These are phyloP conservation scores for Riparia riparia DNA, from an alignment of 2,113 vertebrate species.

Conservation along the genomic window DNA sequence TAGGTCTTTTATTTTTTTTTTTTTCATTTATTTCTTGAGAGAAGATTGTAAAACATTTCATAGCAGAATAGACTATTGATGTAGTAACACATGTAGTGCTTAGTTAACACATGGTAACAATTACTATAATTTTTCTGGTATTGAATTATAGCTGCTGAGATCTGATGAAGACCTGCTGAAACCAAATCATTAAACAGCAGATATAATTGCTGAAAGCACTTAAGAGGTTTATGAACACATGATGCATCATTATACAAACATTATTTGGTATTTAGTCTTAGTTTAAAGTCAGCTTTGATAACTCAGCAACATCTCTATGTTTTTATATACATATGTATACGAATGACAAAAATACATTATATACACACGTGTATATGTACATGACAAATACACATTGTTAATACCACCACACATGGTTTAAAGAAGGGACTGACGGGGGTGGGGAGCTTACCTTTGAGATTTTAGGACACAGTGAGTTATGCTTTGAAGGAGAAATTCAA, in stretches of 20 bases:
- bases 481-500: neutral
- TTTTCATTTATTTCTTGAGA: neutral
- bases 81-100: neutral
- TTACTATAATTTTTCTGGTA: conserved; percentile 17
- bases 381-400: neutral
- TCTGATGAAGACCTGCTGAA: neutral
- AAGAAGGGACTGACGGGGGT: neutral
- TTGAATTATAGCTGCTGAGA: neutral
- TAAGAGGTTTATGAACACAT: neutral
- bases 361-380: too few relatives aligned
- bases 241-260: neutral
- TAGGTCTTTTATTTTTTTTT: neutral
- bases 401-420: neutral
- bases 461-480: neutral
- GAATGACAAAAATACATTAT: neutral
- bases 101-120: neutral
- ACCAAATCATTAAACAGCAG: neutral
- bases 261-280: neutral
- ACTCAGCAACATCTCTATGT: neutral
- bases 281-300: neutral
- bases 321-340: neutral
- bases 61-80: neutral
- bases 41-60: neutral
- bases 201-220: neutral
- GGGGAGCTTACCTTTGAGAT: neutral